Evolutionary conservation across 2,113 vertebrate species (phyloP), one percentile per base, ranked within the genome.

Genomic region (Turnix velox): DNA sequence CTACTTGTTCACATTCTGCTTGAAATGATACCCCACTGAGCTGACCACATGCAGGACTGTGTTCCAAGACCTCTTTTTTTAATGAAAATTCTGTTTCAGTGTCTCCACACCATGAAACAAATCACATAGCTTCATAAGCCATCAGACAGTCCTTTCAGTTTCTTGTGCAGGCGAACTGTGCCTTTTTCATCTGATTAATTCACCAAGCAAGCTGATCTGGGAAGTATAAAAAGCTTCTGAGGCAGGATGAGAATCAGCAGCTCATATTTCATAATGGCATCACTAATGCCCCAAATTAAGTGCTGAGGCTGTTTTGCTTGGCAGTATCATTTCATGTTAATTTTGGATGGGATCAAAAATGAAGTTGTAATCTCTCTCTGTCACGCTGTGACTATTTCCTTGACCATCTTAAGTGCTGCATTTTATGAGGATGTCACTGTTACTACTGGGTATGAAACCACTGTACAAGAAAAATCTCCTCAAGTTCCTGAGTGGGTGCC

Each of bases 1-100:
- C 91, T 93, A 84, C 92, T 96, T 97, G 94, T 96, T 97, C 96
- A 96, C 93, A 97, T 98, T 96, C 96, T 96, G 96, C 96, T 96
- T 96, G 94, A 97, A 93, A 96, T 88, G 91, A 95, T 94, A 96
- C 66, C 94, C 95, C 95, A 90, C 87, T 87, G 96, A 95, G 97
- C 55, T 94, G 96, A 96, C 95, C 93, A 94, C 97, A 97, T 94
- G 95, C 90, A 95, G 78, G 80, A 97, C 87, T 96, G 81, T 92
- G 84, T 96, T 97, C 95, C 94, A 96, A 97, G 84, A 93, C 84
- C 87, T 92, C 93, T 94, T 96, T 94, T 96, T 97, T 95, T 97
- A 96, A 96, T 93, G 85, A 90, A 97, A 96, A 96, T 96, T 97
- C 91, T 91, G 77, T 96, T 97, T 96, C 89, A 91, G 84, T 90